phyloP scores from a whole-genome alignment of 37 sponge, comb jelly and placozoan species.

The Lycopodina hypogea region DNA sequence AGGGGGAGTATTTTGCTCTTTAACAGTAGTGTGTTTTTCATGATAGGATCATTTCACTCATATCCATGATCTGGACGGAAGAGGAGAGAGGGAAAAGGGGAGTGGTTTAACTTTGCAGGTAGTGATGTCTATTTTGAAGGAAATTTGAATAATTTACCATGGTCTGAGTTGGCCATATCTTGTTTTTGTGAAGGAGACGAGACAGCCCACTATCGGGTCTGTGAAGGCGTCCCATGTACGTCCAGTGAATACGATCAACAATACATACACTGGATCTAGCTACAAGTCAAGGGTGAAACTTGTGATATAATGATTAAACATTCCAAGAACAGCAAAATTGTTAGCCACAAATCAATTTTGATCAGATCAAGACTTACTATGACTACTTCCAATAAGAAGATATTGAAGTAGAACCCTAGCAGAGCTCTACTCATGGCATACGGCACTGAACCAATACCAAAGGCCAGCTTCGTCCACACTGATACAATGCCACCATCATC shows the following conservation, averaged over 20 bases:
- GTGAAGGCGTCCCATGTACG: slow-evolving; percentile 86
- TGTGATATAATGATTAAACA: too few relatives aligned
- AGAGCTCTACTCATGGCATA: slow-evolving; percentile 68
- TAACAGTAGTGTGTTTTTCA: too few relatives aligned
- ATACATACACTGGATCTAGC: slow-evolving; percentile 73
- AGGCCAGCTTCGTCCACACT: slow-evolving; percentile 60
- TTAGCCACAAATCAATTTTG: not conserved
- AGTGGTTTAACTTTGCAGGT: too few relatives aligned
- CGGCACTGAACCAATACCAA: slow-evolving; percentile 61
- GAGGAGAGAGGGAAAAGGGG: too few relatives aligned
- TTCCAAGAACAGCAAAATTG: too few relatives aligned
- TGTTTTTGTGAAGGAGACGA: slow-evolving; percentile 62
- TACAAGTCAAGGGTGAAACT: slow-evolving; percentile 1
- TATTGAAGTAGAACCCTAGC: slow-evolving; percentile 65
- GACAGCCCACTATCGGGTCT: slow-evolving; percentile 79
- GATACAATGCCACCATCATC: slow-evolving; percentile 4
- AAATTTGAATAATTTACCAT: too few relatives aligned
- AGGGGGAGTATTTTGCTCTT: too few relatives aligned
- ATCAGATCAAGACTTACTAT: slow-evolving; percentile 41
- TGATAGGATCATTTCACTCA: too few relatives aligned
- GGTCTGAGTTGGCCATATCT: slow-evolving; percentile 71
- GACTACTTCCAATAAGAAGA: slow-evolving; percentile 82
- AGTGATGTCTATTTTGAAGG: too few relatives aligned
- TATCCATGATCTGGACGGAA: too few relatives aligned
- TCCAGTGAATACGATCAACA: slow-evolving; percentile 76